Percentiles rank a stretch among this genome's conserved stretches.
Conservation (phyloP, 2,797 vertebrate genomes). For the Coccyzus lansbergi region DNA sequence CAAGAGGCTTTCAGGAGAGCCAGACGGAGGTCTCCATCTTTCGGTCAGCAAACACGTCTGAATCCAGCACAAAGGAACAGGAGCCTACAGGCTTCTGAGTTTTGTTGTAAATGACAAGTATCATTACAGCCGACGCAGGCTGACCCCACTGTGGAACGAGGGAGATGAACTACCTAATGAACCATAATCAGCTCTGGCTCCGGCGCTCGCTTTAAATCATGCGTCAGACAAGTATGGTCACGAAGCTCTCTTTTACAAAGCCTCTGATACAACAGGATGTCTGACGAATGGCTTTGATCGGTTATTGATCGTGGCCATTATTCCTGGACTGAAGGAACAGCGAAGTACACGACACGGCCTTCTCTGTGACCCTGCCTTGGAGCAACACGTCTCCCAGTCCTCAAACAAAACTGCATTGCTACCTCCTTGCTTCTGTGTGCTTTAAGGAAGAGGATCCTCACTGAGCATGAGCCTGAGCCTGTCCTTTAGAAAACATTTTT, state of each 20-base stretch:
- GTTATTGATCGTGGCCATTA: background rate
- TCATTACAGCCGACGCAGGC: background rate
- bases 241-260: background rate
- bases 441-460: background rate
- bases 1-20: background rate
- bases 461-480: background rate
- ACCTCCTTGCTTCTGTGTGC: background rate
- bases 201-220: background rate
- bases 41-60: background rate
- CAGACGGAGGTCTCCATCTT: background rate
- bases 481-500: background rate
- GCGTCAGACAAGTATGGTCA: background rate
- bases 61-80: background rate
- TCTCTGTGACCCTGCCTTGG: background rate
- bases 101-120: background rate
- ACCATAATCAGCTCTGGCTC: background rate
- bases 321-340: background rate
- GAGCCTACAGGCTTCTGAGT: background rate
- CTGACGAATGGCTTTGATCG: rapidly evolving
- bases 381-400: background rate
- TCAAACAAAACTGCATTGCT: background rate
- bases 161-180: background rate
- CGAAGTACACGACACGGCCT: background rate
- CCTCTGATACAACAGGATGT: background rate
- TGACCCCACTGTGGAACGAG: background rate